Base-by-base conservation (phyloP, 2,113 vertebrate genomes). In the Isurus oxyrinchus region DNA sequence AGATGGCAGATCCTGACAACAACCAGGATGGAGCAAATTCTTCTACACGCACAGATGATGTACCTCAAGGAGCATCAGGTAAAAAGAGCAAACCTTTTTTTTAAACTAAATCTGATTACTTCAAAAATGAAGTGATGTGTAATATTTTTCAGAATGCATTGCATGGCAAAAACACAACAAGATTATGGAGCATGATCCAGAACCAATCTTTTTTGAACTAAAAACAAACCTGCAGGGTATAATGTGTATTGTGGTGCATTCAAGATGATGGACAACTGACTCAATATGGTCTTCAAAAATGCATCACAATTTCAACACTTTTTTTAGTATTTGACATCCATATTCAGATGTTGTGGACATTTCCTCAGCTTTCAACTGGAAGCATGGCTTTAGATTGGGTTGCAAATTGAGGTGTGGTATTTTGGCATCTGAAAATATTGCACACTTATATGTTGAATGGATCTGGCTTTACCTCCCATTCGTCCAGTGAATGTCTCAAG, bases 1-100 rank as follows among this genome's bases (percentile, higher is more conserved):
- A 99, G 97, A 99, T 99, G 99, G 99, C 99, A 94, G 99, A 99
- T 98, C 99, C 99, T 96, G 99, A 99, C 97, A 99, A 98, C 98
- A 99, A 98, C 98, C 99, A 99, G 98, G 99, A 99, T 96, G 98
- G 99, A n/a, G 98, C 99, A 96, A 99, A 99, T 97, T 99, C 99
- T 96, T 99, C 99, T 96, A 98, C 98, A 2, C 98, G 99, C 96
- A 98, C 99, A 31, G 99, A 99, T 96, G 99, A 99, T 96, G 97
- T 99, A 96, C 99, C 99, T n/a, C 99, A 99, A 97, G 99, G 99
- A 97, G 99, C 99, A 96, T 99, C 99, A 98, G 99, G 99, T 69
- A 69, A 25, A 98, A n/a, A 49, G 44, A 35, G 6, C 1, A 25
- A 11, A 35, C 27, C 59, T 23, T 40, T 40, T 84, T 6, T 84